Base-by-base conservation (phyloP, 2,888 invertebrate species). In the Drosophila paracracens region DNA sequence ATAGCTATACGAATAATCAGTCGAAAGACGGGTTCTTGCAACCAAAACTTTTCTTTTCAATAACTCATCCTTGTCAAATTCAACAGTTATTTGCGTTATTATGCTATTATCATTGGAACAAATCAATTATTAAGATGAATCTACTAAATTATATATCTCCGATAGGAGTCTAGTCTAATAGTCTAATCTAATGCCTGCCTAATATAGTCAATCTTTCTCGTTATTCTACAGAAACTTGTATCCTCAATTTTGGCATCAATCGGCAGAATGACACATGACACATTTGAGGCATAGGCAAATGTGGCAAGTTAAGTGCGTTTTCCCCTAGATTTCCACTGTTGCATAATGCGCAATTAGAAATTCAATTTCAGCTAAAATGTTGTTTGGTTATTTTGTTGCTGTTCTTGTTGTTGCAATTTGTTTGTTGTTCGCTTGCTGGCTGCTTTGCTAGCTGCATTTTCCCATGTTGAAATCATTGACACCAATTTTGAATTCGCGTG, bases 381-480 rank as follows among this genome's bases (percentile, higher is more conserved):
- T 62, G 70, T 54, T 71, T 73, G 82, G 3, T 21, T 43, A 16
- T 46, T 67, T 33, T 46, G 31, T 16, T 68, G 43, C 43, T 29
- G 58, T 52, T 65, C 56, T 67, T 69, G 61, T n/a, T 21, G 16
- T 25, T 58, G 59, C 1, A 59, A 54, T 48, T 52, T 59, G 52
- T 53, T 65, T 52, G 60, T 10, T 25, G 48, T 51, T 53, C 52
- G 54, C 40, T 48, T 69, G 62, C 46, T 56, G 18, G 76, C 33
- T 64, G 35, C 35, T 36, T 60, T 50, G 61, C 54, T 50, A 61
- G 62, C 52, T 67, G 70, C 82, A 74, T 90, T 83, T 86, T 90
- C 90, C 89, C 88, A 86, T 90, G 90, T 87, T 84, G 82, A 84
- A 90, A 87, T 88, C 87, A 88, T 90, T 88, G 87, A 88, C 87